Conservation (phyloP, 1,140 invertebrate genomes). For the Caenorhabditis tropicalis region DNA sequence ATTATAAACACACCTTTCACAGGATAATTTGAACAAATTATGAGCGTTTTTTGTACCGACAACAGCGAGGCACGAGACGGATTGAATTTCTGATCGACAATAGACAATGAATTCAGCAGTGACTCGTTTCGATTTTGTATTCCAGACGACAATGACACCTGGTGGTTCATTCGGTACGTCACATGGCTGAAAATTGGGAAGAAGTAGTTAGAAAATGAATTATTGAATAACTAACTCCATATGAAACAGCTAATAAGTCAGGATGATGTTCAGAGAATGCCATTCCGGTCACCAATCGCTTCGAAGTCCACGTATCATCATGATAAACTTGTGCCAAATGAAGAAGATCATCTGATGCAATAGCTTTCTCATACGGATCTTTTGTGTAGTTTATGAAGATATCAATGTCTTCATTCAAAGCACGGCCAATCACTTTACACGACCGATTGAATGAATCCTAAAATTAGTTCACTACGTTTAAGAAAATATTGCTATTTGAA, state of each 20-base stretch:
- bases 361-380: constrained; percentile 80
- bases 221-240: background rate
- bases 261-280: constrained; percentile 88
- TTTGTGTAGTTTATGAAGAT: constrained; percentile 93
- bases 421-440: constrained; percentile 88
- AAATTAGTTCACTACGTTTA: background rate
- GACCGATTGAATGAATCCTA: constrained; percentile 85
- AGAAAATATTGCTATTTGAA: too few species aligned
- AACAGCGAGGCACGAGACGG: constrained; percentile 91
- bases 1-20: too few species aligned
- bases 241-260: constrained; percentile 49
- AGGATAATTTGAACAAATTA: too few species aligned
- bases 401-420: constrained; percentile 84
- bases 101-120: constrained; percentile 93
- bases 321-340: constrained; percentile 87
- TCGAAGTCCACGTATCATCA: constrained; percentile 94
- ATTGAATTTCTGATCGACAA: constrained; percentile 94
- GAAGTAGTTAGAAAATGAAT: background rate
- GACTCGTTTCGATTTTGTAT: constrained; percentile 94
- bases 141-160: constrained; percentile 95
- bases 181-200: constrained; percentile 14
- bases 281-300: constrained; percentile 89
- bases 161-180: constrained; percentile 95
- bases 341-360: constrained; percentile 83
- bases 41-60: constrained; percentile 98